phyloP scores from a whole-genome alignment of 2,797 vertebrate species.

The Erpetoichthys calabaricus region DNA sequence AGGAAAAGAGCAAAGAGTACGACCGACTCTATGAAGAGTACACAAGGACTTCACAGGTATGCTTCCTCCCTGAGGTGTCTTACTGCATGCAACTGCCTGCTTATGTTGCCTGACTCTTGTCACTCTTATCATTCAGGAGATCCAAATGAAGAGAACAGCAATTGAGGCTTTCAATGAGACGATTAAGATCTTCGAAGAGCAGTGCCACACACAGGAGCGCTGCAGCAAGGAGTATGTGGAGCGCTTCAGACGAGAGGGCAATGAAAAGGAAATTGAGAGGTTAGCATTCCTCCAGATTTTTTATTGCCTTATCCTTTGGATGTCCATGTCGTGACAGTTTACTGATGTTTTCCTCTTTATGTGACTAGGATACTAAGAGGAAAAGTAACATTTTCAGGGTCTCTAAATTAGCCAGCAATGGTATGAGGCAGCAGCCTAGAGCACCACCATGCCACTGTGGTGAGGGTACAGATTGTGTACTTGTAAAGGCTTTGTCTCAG shows the following conservation, averaged over 20 bases:
- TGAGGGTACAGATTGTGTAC: no score
- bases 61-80: conserved; percentile 8
- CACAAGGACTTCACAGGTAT: conserved; percentile 86
- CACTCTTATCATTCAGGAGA: conserved; percentile 54
- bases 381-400: no score
- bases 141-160: conserved; percentile 93
- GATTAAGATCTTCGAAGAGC: conserved; percentile 96
- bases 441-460: no score
- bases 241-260: conserved; percentile 54
- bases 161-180: conserved; percentile 96
- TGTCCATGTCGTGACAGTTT: no score
- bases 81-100: background rate
- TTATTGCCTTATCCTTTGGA: background rate
- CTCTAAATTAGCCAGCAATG: no score
- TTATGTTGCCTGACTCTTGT: background rate
- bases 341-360: no score
- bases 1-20: conserved; percentile 91
- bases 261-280: conserved; percentile 82
- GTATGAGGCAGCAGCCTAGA: no score
- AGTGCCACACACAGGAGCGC: conserved; percentile 79
- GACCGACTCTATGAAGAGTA: conserved; percentile 88
- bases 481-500: no score
- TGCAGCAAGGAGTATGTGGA: conserved; percentile 81
- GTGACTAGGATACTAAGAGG: no score
- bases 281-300: conserved; percentile 23